A percentile compares a stretch with the other conserved stretches of the same genome.
Conservation (phyloP, 2,113 vertebrate genomes). For the Silurus glanis region DNA sequence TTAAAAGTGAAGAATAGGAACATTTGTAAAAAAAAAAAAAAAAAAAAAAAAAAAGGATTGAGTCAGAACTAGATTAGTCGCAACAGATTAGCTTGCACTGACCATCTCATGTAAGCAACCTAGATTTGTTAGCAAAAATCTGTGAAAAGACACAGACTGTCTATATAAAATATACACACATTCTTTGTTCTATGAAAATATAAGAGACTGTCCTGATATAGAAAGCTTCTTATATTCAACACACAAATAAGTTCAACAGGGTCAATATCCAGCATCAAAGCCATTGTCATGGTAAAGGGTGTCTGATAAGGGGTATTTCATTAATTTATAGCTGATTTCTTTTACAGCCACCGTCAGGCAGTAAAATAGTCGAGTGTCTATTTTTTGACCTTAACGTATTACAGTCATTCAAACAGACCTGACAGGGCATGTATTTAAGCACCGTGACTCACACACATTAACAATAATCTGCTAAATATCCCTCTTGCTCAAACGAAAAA, state of each 20-base stretch:
- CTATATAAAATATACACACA: background rate
- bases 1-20: background rate
- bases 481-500: constrained; percentile 31
- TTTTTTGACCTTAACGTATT: constrained; percentile 2
- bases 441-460: constrained; percentile 32
- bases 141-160: background rate
- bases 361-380: background rate
- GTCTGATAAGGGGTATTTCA: background rate
- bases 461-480: constrained; percentile 41
- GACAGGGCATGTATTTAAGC: constrained; percentile 44
- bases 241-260: background rate
- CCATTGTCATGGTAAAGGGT: background rate
- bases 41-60: background rate
- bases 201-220: background rate
- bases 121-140: background rate
- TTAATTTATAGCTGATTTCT: background rate
- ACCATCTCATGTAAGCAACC: background rate
- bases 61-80: too few species aligned
- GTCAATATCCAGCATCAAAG: background rate
- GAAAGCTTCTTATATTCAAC: background rate
- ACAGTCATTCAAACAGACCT: constrained; percentile 25
- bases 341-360: background rate
- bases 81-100: background rate
- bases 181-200: background rate
- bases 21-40: background rate